phyloP scores from a whole-genome alignment of 2,113 vertebrate genomes.

The Motacilla alba region DNA sequence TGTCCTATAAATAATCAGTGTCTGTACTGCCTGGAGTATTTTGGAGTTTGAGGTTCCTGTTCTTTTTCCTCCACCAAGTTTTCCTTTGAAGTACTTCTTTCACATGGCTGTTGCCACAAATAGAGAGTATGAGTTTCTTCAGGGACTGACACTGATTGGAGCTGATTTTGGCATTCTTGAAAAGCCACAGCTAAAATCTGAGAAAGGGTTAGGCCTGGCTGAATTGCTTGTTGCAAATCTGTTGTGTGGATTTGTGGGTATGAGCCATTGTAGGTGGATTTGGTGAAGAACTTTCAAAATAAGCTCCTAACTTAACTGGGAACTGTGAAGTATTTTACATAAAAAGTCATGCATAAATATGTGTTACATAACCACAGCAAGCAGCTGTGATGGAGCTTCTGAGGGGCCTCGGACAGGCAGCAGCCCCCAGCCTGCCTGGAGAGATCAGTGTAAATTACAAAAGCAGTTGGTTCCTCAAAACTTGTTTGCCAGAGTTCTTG shows the following conservation, averaged over 20 bases:
- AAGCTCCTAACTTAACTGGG: neutral
- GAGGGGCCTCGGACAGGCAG: neutral
- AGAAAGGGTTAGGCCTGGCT: neutral
- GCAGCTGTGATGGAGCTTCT: neutral
- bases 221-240: neutral
- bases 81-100: neutral
- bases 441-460: neutral
- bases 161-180: neutral
- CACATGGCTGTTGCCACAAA: neutral
- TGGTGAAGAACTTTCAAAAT: neutral
- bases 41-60: neutral
- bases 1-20: neutral
- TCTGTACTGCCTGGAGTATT: neutral
- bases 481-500: neutral
- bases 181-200: neutral
- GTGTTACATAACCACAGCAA: neutral
- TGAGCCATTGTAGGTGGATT: neutral
- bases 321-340: neutral
- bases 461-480: neutral
- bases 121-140: neutral
- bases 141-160: neutral
- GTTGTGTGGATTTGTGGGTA: neutral
- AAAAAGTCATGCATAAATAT: neutral
- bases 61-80: neutral
- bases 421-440: neutral